A percentile compares a stretch with the other conserved stretches of the same genome.
Evolutionary conservation across 2,888 invertebrate genomes (phyloP).

Genomic region (Lepetodrilus schrolli): DNA sequence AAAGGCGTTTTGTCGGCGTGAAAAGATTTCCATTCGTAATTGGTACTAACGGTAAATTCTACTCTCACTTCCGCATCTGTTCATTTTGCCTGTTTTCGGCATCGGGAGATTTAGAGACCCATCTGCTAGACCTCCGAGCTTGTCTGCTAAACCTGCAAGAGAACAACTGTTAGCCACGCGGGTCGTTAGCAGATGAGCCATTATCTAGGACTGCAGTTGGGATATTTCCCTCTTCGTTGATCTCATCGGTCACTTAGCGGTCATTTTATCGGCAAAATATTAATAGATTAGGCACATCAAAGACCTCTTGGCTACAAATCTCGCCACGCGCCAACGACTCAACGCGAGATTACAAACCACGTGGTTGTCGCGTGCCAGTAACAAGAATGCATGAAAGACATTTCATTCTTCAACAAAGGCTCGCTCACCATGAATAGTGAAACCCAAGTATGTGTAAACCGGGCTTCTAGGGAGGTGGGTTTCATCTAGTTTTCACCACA

Average conservation of each 20-base stretch:
- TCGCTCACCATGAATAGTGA: background rate
- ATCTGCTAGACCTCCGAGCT: background rate
- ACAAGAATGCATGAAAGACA: background rate
- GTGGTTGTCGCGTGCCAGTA: background rate
- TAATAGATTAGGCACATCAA: constrained; percentile 12
- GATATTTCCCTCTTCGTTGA: background rate
- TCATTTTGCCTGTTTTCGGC: background rate
- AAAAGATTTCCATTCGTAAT: constrained; percentile 3
- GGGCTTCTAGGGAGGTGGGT: background rate
- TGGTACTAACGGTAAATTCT: constrained; percentile 10
- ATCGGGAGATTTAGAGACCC: too few species aligned
- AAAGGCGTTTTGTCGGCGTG: constrained; percentile 23
- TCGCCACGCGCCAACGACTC: background rate
- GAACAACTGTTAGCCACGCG: background rate
- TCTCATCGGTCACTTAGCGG: background rate
- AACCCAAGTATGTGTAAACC: background rate
- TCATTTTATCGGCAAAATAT: background rate
- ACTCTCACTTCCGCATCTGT: constrained; percentile 8
- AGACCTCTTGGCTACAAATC: background rate
- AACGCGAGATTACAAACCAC: background rate
- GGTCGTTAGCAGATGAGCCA: background rate
- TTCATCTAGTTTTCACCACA: background rate
- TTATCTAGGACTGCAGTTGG: background rate
- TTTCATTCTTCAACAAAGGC: background rate
- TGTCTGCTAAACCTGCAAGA: background rate